Conservation (phyloP, 2,888 invertebrate species). For the Tanypteryx hageni region DNA sequence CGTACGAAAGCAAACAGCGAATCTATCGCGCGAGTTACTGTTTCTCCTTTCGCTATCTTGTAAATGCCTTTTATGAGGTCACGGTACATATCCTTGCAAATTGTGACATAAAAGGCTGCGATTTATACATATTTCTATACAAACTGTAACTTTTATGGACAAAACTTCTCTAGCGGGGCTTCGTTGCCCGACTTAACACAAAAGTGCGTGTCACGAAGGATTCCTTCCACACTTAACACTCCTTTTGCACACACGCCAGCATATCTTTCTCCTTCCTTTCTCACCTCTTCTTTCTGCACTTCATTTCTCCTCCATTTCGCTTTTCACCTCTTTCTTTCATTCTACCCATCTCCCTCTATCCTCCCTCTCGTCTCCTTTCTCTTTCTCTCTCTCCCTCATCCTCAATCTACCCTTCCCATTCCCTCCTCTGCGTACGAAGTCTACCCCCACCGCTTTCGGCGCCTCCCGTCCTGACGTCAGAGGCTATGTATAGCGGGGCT, state of each 20-base stretch:
- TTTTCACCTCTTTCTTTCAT: neutral
- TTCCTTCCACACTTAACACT: neutral
- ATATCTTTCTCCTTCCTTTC: neutral
- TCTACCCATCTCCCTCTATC: neutral
- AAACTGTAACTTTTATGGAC: neutral
- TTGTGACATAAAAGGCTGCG: neutral
- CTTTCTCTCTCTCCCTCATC: neutral
- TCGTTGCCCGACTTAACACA: neutral
- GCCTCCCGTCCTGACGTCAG: conserved; percentile 70
- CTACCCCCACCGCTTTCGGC: neutral
- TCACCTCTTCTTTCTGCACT: neutral
- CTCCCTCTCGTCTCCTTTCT: neutral
- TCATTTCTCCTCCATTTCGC: conserved; percentile 3
- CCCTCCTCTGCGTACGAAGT: neutral
- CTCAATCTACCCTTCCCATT: neutral
- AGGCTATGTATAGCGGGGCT: conserved; percentile 66
- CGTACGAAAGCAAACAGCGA: neutral
- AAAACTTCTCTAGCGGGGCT: neutral
- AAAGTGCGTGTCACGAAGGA: neutral
- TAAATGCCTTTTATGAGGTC: neutral
- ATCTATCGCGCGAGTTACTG: neutral
- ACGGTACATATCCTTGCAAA: neutral
- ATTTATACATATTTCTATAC: neutral
- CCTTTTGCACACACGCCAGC: neutral
- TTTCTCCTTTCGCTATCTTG: neutral